A percentile compares a stretch with the other conserved stretches of the same genome.
Evolutionary conservation across 2,113 vertebrate species (phyloP).

Genomic region (Pterophyllum scalare): DNA sequence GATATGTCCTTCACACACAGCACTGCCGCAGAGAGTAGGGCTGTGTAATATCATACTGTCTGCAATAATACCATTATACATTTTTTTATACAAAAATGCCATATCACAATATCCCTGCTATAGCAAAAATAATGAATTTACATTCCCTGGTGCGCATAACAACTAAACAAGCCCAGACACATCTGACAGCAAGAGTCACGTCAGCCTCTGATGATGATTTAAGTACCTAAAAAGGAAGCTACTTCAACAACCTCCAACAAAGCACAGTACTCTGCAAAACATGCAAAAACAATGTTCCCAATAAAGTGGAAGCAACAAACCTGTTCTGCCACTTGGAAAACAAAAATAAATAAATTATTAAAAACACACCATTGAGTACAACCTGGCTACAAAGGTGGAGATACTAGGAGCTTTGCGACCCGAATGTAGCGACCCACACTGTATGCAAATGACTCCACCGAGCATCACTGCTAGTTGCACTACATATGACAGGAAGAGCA

Average conservation of each 20-base stretch:
- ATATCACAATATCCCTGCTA: background rate
- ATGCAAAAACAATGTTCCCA: background rate
- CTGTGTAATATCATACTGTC: background rate
- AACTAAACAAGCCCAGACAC: background rate
- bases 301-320: background rate
- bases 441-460: background rate
- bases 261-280: background rate
- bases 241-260: background rate
- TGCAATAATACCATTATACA: background rate
- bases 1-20: no score
- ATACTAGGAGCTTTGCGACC: background rate
- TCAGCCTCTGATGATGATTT: background rate
- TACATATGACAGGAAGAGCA: background rate
- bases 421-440: background rate
- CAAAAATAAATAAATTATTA: background rate
- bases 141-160: rapidly evolving
- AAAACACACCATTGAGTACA: background rate
- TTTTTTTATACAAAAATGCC: background rate
- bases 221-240: background rate
- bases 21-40: background rate
- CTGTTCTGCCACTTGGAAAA: background rate
- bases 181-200: background rate
- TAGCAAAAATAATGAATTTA: background rate
- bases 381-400: background rate
- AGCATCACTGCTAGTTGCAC: background rate